Evolutionary conservation across 2,888 invertebrate genomes (phyloP).

Genomic region (Lypha dubia): DNA sequence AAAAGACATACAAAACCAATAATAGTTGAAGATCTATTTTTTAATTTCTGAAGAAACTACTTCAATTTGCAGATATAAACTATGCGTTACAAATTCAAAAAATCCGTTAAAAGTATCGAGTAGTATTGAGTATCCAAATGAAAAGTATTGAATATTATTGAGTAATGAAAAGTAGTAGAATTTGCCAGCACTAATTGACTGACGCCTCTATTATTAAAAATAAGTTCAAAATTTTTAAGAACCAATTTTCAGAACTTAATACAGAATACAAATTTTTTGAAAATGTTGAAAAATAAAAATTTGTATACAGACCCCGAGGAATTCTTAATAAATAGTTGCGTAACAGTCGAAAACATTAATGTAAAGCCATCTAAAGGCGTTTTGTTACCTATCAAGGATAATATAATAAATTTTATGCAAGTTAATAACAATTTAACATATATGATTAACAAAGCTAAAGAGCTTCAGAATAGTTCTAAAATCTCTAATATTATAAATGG

Average conservation of each 20-base stretch:
- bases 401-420: constrained; percentile 37
- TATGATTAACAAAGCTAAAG: constrained; percentile 36
- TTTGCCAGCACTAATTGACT: no score
- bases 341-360: constrained; percentile 9
- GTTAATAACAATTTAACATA: constrained; percentile 37
- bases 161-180: no score
- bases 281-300: constrained; percentile 47
- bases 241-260: constrained; percentile 48
- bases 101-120: no score
- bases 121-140: no score
- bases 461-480: constrained; percentile 33
- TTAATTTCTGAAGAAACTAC: no score
- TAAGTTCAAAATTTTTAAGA: constrained; percentile 54
- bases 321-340: constrained; percentile 30
- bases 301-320: constrained; percentile 33
- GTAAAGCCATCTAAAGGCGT: constrained; percentile 31
- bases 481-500: constrained; percentile 38
- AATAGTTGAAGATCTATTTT: no score
- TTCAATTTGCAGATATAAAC: no score
- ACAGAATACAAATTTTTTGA: constrained; percentile 43
- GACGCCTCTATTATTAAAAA: constrained; percentile 54
- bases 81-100: no score
- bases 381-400: constrained; percentile 42
- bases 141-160: no score
- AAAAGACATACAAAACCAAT: no score